Percentiles rank a stretch among this genome's conserved stretches.
These are phyloP conservation scores for Scolopax mira DNA, from an alignment of 2,113 vertebrate genomes.

Conservation along the genomic window DNA sequence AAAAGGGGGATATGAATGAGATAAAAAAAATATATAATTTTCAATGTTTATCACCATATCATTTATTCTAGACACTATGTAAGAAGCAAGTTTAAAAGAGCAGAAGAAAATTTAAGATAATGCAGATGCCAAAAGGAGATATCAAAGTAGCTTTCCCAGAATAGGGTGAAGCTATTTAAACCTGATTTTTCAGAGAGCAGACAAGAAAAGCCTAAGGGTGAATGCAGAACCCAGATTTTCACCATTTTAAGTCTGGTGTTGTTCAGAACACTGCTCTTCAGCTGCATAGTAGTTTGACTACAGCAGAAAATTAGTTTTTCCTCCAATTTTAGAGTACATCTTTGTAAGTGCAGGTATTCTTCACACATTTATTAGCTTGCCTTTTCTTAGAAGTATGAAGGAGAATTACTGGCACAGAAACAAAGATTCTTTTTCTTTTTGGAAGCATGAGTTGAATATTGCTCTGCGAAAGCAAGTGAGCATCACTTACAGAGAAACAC, in stretches of 20 bases:
- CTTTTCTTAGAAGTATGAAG: background rate
- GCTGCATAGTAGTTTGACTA: background rate
- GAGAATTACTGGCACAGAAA: background rate
- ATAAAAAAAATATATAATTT: background rate
- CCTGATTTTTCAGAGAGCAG: background rate
- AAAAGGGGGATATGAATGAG: background rate
- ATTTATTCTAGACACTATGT: background rate
- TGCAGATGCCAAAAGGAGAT: background rate
- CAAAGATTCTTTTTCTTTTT: background rate
- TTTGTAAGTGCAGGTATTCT: background rate
- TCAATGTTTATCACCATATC: background rate
- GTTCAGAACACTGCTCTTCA: background rate
- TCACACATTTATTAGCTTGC: background rate
- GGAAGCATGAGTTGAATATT: background rate
- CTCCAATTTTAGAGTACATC: background rate
- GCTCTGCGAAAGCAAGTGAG: background rate
- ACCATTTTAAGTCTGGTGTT: background rate
- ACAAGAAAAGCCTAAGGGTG: background rate
- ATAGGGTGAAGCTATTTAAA: background rate
- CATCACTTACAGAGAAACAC: background rate
- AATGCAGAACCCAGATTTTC: background rate
- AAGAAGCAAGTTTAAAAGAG: background rate
- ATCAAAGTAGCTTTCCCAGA: background rate
- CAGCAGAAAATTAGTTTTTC: background rate
- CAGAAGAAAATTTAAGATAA: background rate